phyloP scores from a whole-genome alignment of 53 echinoderm and acorn worm species.

The Henricia sp. region DNA sequence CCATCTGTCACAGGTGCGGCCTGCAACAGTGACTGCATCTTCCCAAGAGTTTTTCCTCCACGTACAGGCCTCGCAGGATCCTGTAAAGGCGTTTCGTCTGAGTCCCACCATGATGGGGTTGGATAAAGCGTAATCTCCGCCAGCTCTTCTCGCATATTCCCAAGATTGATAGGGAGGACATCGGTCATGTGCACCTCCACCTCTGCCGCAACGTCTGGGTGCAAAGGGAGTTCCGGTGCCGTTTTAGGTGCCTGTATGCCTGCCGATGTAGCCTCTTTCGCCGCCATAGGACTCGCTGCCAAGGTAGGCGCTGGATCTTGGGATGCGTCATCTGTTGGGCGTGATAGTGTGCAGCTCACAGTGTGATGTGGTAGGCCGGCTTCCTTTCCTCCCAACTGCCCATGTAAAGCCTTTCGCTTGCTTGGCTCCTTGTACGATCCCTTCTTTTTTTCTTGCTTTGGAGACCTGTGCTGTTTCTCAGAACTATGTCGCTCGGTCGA shows the following conservation, averaged over 20 bases:
- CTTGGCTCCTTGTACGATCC: not conserved
- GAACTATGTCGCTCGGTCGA: too few relatives aligned
- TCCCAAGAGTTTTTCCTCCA: not conserved
- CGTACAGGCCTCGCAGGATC: not conserved
- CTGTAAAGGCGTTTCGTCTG: not conserved
- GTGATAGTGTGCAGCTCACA: not conserved
- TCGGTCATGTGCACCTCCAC: too few relatives aligned
- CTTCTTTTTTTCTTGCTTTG: not conserved
- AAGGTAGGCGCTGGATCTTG: not conserved
- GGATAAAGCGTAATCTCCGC: not conserved
- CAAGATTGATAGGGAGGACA: too few relatives aligned
- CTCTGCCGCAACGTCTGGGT: too few relatives aligned
- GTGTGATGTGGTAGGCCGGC: too few relatives aligned
- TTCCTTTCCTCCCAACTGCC: too few relatives aligned
- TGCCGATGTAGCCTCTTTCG: not conserved
- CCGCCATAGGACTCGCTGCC: not conserved
- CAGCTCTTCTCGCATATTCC: not conserved
- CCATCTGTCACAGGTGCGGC: too few relatives aligned
- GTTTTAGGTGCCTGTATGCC: not conserved
- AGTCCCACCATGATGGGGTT: not conserved
- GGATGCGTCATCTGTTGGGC: not conserved
- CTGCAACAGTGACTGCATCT: too few relatives aligned
- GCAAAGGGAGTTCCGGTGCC: too few relatives aligned
- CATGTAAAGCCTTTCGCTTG: not conserved
- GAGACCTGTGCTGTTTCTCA: not conserved